Percentiles rank a stretch among this genome's conserved stretches.
Evolutionary conservation across 2,888 invertebrate genomes (phyloP).

Genomic region (Metellina segmentata): DNA sequence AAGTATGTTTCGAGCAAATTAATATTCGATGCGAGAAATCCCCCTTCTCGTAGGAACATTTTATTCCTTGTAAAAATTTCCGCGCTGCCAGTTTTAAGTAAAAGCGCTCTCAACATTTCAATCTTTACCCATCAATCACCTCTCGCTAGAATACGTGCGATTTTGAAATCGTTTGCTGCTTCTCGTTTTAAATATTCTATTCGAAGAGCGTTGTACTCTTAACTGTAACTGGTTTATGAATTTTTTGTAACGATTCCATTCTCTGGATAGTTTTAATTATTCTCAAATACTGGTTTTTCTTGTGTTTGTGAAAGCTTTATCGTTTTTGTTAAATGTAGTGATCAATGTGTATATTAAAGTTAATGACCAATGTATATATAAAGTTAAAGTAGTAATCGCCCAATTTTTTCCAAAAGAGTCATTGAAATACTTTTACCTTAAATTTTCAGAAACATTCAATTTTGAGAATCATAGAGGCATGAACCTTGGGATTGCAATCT

Average conservation of each 20-base stretch:
- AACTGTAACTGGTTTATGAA: neutral
- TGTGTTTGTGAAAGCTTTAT: too few relatives aligned
- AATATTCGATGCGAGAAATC: conserved; percentile 32
- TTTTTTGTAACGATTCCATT: neutral
- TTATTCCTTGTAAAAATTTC: neutral
- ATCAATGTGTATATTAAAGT: too few relatives aligned
- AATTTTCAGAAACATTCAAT: too few relatives aligned
- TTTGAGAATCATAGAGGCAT: too few relatives aligned
- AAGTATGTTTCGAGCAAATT: conserved; percentile 3
- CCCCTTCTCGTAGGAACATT: neutral
- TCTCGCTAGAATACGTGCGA: neutral
- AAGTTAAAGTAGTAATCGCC: too few relatives aligned
- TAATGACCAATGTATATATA: too few relatives aligned
- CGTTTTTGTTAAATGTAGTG: too few relatives aligned
- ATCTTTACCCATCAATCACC: neutral
- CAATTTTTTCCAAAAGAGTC: too few relatives aligned
- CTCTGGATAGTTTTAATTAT: too few relatives aligned
- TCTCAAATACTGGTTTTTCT: too few relatives aligned
- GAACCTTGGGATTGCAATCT: too few relatives aligned
- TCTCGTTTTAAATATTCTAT: neutral
- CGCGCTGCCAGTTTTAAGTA: neutral
- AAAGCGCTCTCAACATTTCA: neutral
- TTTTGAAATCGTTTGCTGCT: neutral
- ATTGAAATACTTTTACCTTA: too few relatives aligned
- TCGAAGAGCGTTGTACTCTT: neutral